These are phyloP conservation scores for Heterodera filipjevi DNA, from an alignment of 2,888 invertebrate species.

Conservation along the genomic window DNA sequence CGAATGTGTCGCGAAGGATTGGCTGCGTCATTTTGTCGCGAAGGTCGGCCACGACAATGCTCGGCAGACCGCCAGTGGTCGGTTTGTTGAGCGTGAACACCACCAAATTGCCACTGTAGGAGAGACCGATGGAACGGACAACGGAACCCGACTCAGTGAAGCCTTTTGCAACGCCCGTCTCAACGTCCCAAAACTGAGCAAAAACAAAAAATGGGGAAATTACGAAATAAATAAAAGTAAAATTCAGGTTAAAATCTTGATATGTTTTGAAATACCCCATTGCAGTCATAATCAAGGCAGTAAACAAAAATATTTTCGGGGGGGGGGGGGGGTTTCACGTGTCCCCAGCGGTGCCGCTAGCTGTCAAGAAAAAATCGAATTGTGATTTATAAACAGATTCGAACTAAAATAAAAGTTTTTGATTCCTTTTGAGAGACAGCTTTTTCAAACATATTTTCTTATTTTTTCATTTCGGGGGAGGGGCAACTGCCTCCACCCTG, in stretches of 20 bases:
- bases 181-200: conserved; percentile 77
- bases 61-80: conserved; percentile 52
- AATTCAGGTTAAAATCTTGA: neutral
- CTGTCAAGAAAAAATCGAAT: no score
- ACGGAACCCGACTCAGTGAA: conserved; percentile 82
- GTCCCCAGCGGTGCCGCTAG: no score
- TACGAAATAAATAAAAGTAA: neutral
- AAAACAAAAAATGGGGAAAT: neutral
- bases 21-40: conserved; percentile 66
- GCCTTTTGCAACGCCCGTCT: conserved; percentile 79
- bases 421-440: no score
- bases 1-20: conserved; percentile 28
- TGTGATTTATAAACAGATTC: no score
- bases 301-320: no score
- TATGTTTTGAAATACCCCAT: neutral
- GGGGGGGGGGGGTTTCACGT: no score
- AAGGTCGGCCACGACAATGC: conserved; percentile 73
- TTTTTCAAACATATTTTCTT: no score
- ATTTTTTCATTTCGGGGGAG: no score
- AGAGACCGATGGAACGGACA: conserved; percentile 65
- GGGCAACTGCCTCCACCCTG: no score
- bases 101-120: conserved; percentile 57
- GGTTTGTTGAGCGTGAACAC: conserved; percentile 61
- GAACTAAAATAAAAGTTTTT: no score
- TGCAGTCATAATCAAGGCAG: no score